Evolutionary conservation across 2,113 vertebrate genomes (phyloP), one percentile per base, ranked within the genome.

Genomic region (Nibea albiflora): DNA sequence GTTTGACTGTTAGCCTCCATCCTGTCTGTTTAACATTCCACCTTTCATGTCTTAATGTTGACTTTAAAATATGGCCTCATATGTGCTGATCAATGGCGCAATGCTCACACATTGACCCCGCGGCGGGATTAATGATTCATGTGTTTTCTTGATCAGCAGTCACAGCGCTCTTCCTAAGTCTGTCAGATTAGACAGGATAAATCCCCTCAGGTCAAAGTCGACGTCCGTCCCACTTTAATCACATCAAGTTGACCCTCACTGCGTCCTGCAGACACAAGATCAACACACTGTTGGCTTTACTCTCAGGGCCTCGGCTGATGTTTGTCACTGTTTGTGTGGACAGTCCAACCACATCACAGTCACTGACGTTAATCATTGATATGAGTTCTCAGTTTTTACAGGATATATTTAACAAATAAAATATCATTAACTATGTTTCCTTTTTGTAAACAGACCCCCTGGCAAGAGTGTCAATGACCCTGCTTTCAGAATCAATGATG

Each of bases 181-280:
- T 16, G 60, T 71, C 54, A 57, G 69, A 71, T 77, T 39, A 79
- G 73, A 81, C 65, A 46, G 79, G 58, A 70, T 70, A 71, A 79
- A 68, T 78, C 83, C 82, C 52, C 46, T 19, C 79, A 75, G 76
- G 81, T 83, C 74, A 72, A 80, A 85, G 67, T 83, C 80, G 72
- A 63, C 63, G 53, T 58, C 68, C 64, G 47, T 73, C 47, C 53
- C 35, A 46, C 56, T 80, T 69, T 69, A 75, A 80, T 50, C 28
- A 64, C 53, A 50, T 50, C 31, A 19, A 39, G 68, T 26, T 56
- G 56, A 50, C 69, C 78, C 63, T 63, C n/a, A n/a, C 14, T 42
- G 16, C 28, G 54, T 26, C 39, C 60, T 15, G 52, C 47, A 26
- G 31, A 56, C 24, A 61, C 49, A 22, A 71, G n/a, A 47, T 65